Percentiles rank a stretch among this genome's conserved stretches.
These are phyloP conservation scores for Cydia fagiglandana DNA, from an alignment of 1,140 invertebrate species.

Conservation along the genomic window DNA sequence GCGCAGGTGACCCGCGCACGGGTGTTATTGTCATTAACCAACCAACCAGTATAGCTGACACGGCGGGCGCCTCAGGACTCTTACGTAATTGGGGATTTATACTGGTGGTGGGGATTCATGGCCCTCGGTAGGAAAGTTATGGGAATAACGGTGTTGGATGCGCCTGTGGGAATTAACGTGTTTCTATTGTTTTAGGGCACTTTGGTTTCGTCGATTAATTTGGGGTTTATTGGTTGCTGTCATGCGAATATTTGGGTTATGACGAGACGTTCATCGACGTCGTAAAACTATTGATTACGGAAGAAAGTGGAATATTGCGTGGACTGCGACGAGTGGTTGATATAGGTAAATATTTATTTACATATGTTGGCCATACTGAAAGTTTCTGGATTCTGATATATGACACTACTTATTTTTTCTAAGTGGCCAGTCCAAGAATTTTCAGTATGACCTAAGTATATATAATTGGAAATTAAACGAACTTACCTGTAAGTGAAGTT, in stretches of 20 bases:
- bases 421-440: no score
- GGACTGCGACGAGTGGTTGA: no score
- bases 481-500: no score
- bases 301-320: no score
- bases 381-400: no score
- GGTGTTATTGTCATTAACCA: background rate
- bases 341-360: no score
- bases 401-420: no score
- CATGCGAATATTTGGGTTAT: conserved; percentile 11
- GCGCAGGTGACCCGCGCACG: conserved; percentile 60
- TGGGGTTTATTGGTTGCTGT: conserved; percentile 3
- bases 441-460: no score
- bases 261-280: background rate
- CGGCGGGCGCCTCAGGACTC: background rate
- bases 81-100: background rate
- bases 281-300: background rate
- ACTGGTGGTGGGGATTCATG: background rate
- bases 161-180: conserved; percentile 6
- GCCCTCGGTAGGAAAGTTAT: background rate
- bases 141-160: background rate
- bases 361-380: no score
- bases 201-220: background rate
- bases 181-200: conserved; percentile 9
- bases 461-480: no score
- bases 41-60: background rate